Evolutionary conservation across 2,888 invertebrate genomes (phyloP), one percentile per base, ranked within the genome.

Genomic region (Branchellion lobata): DNA sequence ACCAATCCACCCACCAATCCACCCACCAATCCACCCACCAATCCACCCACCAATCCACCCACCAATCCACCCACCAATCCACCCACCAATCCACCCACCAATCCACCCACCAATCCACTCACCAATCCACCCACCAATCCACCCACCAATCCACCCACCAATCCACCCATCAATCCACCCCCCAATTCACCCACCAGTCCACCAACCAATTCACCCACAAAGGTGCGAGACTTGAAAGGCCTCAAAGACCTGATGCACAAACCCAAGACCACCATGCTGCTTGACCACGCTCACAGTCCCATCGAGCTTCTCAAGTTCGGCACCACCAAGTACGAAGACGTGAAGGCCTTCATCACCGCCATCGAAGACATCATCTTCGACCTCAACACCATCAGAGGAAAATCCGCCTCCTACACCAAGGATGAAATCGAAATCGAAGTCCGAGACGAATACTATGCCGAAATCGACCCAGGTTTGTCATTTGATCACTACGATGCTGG

Each of bases 251-350:
- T 87, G 79, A 86, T 87, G 69, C 84, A 84, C 80, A 87, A 86
- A 82, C 88, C 88, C 47, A 88, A 87, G 80, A 85, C 87, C 29
- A 87, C 86, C 24, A 87, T 87, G 87, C 86, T 87, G 78, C 93
- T 99, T 0, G 98, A 99, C 87, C 99, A 99, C 88, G 95, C 97
- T 0, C 97, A 98, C 0, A 88, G 93, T 90, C 92, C 94, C 77
- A 96, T 96, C 14, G 96, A 97, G 88, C 90, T 99, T 80, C 93
- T 97, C 88, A 99, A 99, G 89, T 91, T 99, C 81, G 99, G 97
- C 36, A 94, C 94, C 1, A 91, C 95, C 86, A 91, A 89, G 86
- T 95, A 91, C 87, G 94, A 95, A 86, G 95, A 95, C 85, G 91
- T 98, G 89, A 94, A 94, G 87, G 92, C 93, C 87, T 95, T 99